Conservation (phyloP, 2,113 vertebrate species). For the Muntiacus muntjak region DNA sequence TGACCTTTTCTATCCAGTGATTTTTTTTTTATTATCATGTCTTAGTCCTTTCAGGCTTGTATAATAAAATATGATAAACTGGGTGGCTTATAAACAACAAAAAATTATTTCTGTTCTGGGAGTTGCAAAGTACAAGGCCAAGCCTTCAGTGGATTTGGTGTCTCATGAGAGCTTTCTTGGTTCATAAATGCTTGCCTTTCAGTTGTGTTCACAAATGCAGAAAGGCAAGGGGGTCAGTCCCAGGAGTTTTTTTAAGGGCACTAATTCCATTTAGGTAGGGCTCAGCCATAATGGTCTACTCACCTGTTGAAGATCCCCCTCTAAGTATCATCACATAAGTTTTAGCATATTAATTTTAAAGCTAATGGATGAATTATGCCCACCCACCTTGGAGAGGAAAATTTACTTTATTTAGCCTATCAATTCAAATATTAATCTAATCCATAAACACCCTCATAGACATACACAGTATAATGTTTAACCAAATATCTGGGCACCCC, state of each 20-base stretch:
- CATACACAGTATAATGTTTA: background rate
- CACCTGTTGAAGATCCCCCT: background rate
- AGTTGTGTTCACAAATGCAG: background rate
- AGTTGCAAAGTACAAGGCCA: background rate
- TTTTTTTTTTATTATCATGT: background rate
- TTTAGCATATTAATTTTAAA: background rate
- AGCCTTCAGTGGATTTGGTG: background rate
- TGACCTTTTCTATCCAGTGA: background rate
- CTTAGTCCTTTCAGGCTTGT: background rate
- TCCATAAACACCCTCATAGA: background rate
- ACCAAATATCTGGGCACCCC: background rate
- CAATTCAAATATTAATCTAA: background rate
- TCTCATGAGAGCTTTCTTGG: background rate
- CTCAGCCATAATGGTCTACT: background rate
- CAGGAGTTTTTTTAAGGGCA: background rate
- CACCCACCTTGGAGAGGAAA: accelerated
- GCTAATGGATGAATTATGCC: background rate
- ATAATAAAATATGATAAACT: background rate
- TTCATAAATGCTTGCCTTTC: background rate
- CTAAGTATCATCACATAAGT: background rate
- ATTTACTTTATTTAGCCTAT: background rate
- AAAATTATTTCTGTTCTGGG: background rate
- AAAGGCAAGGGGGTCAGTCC: background rate
- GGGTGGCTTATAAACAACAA: background rate
- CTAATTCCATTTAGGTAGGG: background rate